phyloP scores from a whole-genome alignment of 2,797 vertebrate species.

The Phataginus tetradactyla region DNA sequence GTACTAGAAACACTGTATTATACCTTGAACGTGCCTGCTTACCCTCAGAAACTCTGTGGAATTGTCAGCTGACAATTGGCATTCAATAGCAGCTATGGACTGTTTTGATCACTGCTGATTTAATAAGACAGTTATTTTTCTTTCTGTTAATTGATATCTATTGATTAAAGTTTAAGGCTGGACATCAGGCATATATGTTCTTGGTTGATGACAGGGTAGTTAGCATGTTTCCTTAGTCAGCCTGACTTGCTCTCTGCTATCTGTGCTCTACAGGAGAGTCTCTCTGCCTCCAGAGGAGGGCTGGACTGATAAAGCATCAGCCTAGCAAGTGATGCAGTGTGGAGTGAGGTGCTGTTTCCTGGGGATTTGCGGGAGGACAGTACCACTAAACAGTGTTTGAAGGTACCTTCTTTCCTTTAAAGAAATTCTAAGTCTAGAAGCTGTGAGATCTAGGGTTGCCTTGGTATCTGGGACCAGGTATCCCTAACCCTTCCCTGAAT shows the following conservation, averaged over 20 bases:
- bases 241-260: background rate
- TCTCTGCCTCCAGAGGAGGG: background rate
- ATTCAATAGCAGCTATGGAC: conserved; percentile 81
- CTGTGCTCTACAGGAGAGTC: background rate
- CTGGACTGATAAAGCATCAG: background rate
- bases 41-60: conserved; percentile 77
- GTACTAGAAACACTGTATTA: conserved; percentile 80
- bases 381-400: background rate
- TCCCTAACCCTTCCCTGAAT: background rate
- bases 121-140: conserved; percentile 84
- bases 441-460: background rate
- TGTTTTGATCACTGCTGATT: conserved; percentile 85
- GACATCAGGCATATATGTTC: background rate
- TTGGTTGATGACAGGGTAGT: background rate
- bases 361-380: background rate
- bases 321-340: background rate
- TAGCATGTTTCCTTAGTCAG: background rate
- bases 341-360: rapidly evolving
- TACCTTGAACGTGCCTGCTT: conserved; percentile 74
- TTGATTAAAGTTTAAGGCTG: conserved; percentile 82
- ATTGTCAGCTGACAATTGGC: conserved; percentile 84
- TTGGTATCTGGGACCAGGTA: background rate
- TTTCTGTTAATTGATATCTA: conserved; percentile 86
- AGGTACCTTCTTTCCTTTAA: background rate
- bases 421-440: background rate